These are phyloP conservation scores for Protonibea diacanthus DNA, from an alignment of 2,797 vertebrate species.

Conservation along the genomic window DNA sequence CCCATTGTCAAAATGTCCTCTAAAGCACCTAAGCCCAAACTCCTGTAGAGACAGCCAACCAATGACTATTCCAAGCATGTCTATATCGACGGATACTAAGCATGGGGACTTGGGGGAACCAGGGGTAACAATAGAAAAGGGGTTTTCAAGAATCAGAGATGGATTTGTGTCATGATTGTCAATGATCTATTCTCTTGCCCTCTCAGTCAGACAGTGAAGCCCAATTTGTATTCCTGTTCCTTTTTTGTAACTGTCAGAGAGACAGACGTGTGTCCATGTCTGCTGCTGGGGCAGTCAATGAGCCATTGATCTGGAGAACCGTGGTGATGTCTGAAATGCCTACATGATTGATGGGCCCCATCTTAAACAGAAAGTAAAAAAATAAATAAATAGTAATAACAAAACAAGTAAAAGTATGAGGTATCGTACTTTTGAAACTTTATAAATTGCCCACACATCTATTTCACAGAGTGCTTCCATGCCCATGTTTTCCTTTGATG, in stretches of 20 bases:
- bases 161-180: slow-evolving; percentile 81
- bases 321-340: slow-evolving; percentile 72
- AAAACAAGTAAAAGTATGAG: slow-evolving; percentile 61
- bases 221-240: slow-evolving; percentile 79
- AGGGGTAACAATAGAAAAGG: slow-evolving; percentile 64
- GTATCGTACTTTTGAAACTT: slow-evolving; percentile 56
- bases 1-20: slow-evolving; percentile 77
- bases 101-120: slow-evolving; percentile 52
- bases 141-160: slow-evolving; percentile 76
- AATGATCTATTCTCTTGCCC: slow-evolving; percentile 79
- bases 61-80: slow-evolving; percentile 71
- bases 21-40: slow-evolving; percentile 63
- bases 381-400: slow-evolving; percentile 38
- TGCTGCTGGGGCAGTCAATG: slow-evolving; percentile 79
- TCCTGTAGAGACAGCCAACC: slow-evolving; percentile 61
- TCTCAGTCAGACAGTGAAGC: slow-evolving; percentile 73
- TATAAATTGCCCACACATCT: slow-evolving; percentile 41
- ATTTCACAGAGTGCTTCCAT: slow-evolving; percentile 36
- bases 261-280: slow-evolving; percentile 81
- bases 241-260: slow-evolving; percentile 81
- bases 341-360: slow-evolving; percentile 77
- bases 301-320: slow-evolving; percentile 81
- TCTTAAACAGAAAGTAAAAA: slow-evolving; percentile 57
- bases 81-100: slow-evolving; percentile 65
- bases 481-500: slow-evolving; percentile 58